Evolutionary conservation across 2,113 vertebrate species (phyloP).

Genomic region (Naja naja): DNA sequence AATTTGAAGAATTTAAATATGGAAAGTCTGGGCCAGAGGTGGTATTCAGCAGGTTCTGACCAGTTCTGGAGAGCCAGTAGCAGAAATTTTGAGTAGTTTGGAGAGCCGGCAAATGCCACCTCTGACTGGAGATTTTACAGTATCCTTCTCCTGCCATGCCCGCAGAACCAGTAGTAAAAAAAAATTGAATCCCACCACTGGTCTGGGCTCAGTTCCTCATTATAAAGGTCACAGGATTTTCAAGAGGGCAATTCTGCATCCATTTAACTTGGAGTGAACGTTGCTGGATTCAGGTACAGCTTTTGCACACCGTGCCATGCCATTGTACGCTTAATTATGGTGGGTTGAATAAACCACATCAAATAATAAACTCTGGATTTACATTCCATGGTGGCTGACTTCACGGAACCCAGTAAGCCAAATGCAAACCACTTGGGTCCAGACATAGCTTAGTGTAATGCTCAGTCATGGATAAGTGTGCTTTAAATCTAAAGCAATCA

Average conservation of each 20-base stretch:
- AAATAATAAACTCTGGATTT: background rate
- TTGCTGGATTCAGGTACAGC: background rate
- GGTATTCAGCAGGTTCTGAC: too few species aligned
- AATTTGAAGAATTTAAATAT: background rate
- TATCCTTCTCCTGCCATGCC: too few species aligned
- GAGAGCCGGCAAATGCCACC: too few species aligned
- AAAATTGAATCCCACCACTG: too few species aligned
- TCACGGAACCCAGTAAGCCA: background rate
- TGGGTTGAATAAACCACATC: background rate
- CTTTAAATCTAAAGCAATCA: background rate
- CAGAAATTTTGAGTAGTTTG: too few species aligned
- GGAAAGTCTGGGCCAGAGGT: background rate
- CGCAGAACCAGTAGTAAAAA: too few species aligned
- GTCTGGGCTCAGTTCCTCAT: constrained; percentile 14
- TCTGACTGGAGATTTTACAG: too few species aligned
- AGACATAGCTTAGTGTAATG: background rate
- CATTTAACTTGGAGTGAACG: background rate
- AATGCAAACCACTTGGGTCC: background rate
- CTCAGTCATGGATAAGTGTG: background rate
- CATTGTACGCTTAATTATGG: background rate
- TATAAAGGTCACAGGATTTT: background rate
- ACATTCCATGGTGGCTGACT: background rate
- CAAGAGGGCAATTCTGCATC: background rate
- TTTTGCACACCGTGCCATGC: background rate
- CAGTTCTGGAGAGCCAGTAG: too few species aligned